A percentile compares a stretch with the other conserved stretches of the same genome.
Evolutionary conservation across 2,888 invertebrate species (phyloP).

Genomic region (Melikaiella ostensackeni): DNA sequence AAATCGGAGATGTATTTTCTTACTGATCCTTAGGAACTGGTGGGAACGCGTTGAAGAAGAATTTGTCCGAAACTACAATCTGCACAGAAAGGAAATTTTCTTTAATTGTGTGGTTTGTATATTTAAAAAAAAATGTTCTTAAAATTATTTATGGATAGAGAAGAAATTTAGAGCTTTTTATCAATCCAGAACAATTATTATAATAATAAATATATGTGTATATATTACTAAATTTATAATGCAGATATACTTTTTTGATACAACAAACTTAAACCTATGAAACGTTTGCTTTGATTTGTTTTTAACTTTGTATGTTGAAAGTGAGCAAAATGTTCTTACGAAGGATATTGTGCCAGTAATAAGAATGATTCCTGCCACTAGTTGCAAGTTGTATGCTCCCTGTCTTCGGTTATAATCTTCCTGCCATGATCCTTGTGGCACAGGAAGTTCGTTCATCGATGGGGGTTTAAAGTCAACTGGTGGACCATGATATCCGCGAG

Average conservation of each 20-base stretch:
- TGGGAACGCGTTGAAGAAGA: slow-evolving; percentile 44
- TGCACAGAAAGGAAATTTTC: slow-evolving; percentile 23
- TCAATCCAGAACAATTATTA: not conserved
- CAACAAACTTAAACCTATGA: not conserved
- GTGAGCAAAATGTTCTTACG: slow-evolving; percentile 72
- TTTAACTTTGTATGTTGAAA: not conserved
- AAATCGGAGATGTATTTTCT: not conserved
- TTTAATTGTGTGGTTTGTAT: not conserved
- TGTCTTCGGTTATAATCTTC: slow-evolving; percentile 83
- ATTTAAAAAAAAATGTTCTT: not conserved
- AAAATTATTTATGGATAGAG: too few species aligned
- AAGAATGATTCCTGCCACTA: slow-evolving; percentile 80
- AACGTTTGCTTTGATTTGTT: not conserved
- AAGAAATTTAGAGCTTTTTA: not conserved
- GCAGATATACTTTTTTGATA: too few species aligned
- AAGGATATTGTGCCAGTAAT: slow-evolving; percentile 75
- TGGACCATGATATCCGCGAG: not conserved
- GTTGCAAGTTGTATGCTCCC: slow-evolving; percentile 83
- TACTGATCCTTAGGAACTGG: slow-evolving; percentile 30
- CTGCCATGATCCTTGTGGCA: slow-evolving; percentile 89
- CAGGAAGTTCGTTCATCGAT: slow-evolving; percentile 87
- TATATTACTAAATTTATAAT: too few species aligned
- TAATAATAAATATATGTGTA: too few species aligned
- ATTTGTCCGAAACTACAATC: slow-evolving; percentile 30
- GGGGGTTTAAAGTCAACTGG: slow-evolving; percentile 68